Percentiles rank a stretch among this genome's conserved stretches.
phyloP scores from a whole-genome alignment of 2,113 vertebrate species.

The Caloenas nicobarica region DNA sequence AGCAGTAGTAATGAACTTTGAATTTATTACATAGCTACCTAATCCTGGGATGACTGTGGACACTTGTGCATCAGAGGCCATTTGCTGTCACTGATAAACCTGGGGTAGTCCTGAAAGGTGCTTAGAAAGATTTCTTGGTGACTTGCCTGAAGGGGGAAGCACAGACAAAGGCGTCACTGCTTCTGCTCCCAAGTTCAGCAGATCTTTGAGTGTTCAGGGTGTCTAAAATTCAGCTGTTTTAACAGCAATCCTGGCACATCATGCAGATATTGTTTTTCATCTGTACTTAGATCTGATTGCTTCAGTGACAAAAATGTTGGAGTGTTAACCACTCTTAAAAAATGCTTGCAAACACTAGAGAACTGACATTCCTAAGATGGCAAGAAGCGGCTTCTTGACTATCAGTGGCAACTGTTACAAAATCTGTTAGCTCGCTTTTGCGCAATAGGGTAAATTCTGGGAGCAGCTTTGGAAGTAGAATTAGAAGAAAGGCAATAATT shows the following conservation, averaged over 20 bases:
- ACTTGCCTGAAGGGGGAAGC: not conserved
- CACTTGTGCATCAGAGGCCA: rapidly evolving
- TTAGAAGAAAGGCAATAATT: not conserved
- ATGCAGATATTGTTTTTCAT: not conserved
- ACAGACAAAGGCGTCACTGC: not conserved
- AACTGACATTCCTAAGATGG: not conserved
- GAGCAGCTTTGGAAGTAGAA: not conserved
- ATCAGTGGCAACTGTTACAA: not conserved
- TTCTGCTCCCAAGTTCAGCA: not conserved
- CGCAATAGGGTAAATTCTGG: not conserved
- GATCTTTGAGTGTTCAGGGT: not conserved
- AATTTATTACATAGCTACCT: not conserved
- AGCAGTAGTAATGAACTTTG: not conserved
- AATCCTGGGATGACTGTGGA: rapidly evolving
- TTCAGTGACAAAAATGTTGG: not conserved
- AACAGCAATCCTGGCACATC: not conserved
- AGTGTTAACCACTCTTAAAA: not conserved
- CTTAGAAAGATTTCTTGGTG: not conserved
- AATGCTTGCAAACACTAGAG: not conserved
- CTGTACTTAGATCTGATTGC: not conserved
- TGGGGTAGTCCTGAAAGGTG: not conserved
- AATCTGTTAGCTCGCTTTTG: not conserved
- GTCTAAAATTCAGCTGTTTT: not conserved
- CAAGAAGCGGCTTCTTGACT: not conserved
- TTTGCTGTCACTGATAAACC: not conserved